Evolutionary conservation across 2,888 invertebrate genomes (phyloP).

Genomic region (Argyra leucocephala): DNA sequence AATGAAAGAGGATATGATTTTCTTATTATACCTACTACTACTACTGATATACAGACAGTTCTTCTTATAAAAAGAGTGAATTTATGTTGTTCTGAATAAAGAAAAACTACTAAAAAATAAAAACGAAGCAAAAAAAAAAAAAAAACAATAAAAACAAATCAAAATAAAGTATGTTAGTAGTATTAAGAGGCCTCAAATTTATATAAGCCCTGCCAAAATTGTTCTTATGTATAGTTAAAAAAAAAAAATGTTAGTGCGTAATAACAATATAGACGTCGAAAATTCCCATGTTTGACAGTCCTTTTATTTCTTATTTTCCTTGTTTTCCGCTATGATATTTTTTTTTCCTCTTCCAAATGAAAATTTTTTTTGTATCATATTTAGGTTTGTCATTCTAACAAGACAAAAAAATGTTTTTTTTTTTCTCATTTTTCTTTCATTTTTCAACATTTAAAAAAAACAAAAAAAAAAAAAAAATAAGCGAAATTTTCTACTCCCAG

Average conservation of each 20-base stretch:
- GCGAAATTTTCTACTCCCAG: no score
- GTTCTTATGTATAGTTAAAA: not conserved
- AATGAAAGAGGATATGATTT: not conserved
- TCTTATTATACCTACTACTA: not conserved
- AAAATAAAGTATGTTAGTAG: not conserved
- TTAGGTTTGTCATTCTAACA: not conserved
- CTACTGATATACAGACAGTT: not conserved
- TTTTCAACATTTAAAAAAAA: no score
- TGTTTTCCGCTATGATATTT: no score
- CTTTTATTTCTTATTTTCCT: no score
- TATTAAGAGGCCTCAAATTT: conserved; percentile 10
- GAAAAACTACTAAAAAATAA: not conserved
- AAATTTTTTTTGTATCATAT: not conserved
- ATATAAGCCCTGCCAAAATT: not conserved
- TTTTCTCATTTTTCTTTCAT: not conserved
- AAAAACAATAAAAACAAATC: not conserved
- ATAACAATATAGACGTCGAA: conserved; percentile 19
- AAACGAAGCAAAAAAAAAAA: not conserved
- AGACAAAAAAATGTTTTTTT: not conserved
- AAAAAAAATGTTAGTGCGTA: not conserved
- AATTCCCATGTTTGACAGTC: conserved; percentile 14
- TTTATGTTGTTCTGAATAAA: not conserved
- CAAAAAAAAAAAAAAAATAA: no score
- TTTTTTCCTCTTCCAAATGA: no score
- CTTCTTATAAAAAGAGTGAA: not conserved